These are phyloP conservation scores for Pomacea maculata DNA, from an alignment of 1,140 invertebrate species.

Conservation along the genomic window DNA sequence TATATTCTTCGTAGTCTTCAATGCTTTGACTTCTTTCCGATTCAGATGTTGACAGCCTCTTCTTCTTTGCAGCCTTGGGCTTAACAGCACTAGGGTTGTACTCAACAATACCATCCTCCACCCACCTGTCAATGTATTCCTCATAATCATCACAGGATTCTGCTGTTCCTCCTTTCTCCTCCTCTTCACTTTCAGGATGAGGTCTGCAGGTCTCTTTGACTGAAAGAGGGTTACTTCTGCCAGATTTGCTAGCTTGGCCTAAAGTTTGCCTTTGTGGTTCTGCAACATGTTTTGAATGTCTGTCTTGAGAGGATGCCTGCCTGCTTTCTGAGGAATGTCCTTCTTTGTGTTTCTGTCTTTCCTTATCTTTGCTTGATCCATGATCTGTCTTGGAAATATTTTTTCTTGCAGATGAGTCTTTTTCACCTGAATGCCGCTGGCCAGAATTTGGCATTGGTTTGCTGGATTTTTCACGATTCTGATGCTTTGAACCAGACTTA, in stretches of 20 bases:
- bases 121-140: slow-evolving; percentile 11
- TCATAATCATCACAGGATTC: slow-evolving; percentile 16
- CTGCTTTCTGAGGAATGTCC: too few species aligned
- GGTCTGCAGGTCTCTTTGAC: not conserved
- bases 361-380: too few species aligned
- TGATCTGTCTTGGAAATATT: too few species aligned
- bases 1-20: slow-evolving; percentile 17
- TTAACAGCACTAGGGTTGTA: slow-evolving; percentile 11
- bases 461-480: not conserved
- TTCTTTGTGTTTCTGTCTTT: too few species aligned
- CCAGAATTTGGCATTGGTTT: too few species aligned
- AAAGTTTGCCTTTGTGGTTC: too few species aligned
- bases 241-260: too few species aligned
- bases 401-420: too few species aligned
- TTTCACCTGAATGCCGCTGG: too few species aligned
- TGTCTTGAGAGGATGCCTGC: too few species aligned
- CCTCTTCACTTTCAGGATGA: not conserved
- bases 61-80: too few species aligned
- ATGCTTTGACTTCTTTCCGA: not conserved
- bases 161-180: not conserved
- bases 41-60: not conserved
- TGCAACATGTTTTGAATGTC: too few species aligned
- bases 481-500: not conserved
- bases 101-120: slow-evolving; percentile 13
- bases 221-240: not conserved